A percentile compares a stretch with the other conserved stretches of the same genome.
phyloP scores from a whole-genome alignment of 1,140 invertebrate genomes.

The Magallana gigas region DNA sequence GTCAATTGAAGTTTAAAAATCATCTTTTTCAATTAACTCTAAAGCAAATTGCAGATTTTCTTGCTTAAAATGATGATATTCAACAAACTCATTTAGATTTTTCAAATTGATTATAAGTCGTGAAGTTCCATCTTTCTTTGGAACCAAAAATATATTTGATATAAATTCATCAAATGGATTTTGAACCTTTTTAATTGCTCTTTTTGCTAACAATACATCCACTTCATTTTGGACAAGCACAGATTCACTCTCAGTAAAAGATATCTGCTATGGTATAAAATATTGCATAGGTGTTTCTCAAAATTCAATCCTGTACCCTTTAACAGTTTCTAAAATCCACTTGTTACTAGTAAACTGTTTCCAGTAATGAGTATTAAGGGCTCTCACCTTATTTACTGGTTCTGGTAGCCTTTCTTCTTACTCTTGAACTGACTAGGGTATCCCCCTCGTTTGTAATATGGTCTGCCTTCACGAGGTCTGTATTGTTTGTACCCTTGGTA shows the following conservation, averaged over 20 bases:
- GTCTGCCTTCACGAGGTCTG: not conserved
- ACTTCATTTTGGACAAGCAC: slow-evolving; percentile 9
- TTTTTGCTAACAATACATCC: not conserved
- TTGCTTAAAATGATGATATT: slow-evolving; percentile 52
- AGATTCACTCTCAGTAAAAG: slow-evolving; percentile 1
- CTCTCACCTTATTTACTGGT: not conserved
- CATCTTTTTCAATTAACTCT: slow-evolving; percentile 21
- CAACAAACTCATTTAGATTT: slow-evolving; percentile 30
- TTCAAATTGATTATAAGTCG: slow-evolving; percentile 49
- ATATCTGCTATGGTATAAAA: not conserved
- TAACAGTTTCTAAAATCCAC: not conserved
- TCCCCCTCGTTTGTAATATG: not conserved
- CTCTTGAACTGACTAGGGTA: not conserved
- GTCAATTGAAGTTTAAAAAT: slow-evolving; percentile 51
- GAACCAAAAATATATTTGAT: slow-evolving; percentile 46
- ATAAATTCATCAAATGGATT: slow-evolving; percentile 13
- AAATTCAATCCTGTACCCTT: slow-evolving; percentile 22
- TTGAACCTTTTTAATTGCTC: not conserved
- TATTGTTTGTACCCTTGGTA: not conserved
- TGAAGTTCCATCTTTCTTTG: slow-evolving; percentile 47
- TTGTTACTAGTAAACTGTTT: not conserved
- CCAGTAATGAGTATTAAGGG: not conserved
- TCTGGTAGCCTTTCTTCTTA: too few relatives aligned
- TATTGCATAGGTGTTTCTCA: not conserved
- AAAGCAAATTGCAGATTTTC: slow-evolving; percentile 46